These are phyloP conservation scores for Coenonympha glycerion DNA, from an alignment of 2,888 invertebrate genomes.

Conservation along the genomic window DNA sequence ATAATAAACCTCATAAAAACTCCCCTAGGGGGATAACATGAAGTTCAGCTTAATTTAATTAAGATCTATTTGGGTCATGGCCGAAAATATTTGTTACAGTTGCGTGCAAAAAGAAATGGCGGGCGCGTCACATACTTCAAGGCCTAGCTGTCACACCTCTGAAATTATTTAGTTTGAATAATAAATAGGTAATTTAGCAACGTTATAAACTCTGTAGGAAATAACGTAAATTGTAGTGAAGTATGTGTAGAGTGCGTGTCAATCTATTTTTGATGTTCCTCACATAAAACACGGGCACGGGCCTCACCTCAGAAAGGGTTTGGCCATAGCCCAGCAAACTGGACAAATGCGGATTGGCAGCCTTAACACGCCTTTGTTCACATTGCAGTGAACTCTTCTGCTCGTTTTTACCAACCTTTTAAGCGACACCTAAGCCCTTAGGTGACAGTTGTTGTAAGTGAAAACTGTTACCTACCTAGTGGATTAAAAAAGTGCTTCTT, in stretches of 20 bases:
- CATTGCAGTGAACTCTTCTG: background rate
- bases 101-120: constrained; percentile 40
- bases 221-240: background rate
- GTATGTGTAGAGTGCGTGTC: background rate
- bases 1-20: background rate
- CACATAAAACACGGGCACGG: too few species aligned
- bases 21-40: background rate
- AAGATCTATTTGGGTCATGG: constrained; percentile 39
- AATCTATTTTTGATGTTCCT: too few species aligned
- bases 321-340: background rate
- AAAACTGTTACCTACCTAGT: too few species aligned
- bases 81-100: constrained; percentile 29
- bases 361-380: background rate
- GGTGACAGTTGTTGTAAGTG: too few species aligned
- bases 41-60: constrained; percentile 15
- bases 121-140: constrained; percentile 38
- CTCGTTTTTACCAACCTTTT: too few species aligned
- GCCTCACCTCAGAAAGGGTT: too few species aligned
- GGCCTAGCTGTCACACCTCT: constrained; percentile 36
- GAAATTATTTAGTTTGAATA: constrained; percentile 25
- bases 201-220: background rate
- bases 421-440: too few species aligned
- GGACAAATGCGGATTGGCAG: background rate
- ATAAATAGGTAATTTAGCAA: constrained; percentile 17
- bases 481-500: too few species aligned